Evolutionary conservation across 2,113 vertebrate genomes (phyloP).

Genomic region (Apaloderma vittatum): DNA sequence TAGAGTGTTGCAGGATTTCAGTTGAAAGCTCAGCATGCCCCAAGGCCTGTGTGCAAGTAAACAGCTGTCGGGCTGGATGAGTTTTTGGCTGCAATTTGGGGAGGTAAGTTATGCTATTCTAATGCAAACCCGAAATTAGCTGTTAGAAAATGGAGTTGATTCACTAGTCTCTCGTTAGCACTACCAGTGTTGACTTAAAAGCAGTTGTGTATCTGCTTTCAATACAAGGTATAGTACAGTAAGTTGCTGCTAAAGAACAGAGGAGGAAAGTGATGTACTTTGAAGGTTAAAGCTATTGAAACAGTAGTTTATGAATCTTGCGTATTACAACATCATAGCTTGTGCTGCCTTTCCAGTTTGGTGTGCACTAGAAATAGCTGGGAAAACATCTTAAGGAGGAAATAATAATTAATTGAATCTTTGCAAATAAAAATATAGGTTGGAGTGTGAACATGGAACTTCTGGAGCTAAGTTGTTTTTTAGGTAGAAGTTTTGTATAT

Average conservation of each 20-base stretch:
- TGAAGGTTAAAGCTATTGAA: conserved; percentile 45
- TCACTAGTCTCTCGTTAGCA: neutral
- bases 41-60: neutral
- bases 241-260: conserved; percentile 56
- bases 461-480: conserved; percentile 66
- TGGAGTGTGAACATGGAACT: conserved; percentile 47
- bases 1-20: neutral
- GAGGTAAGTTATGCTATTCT: neutral
- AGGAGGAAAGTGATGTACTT: conserved; percentile 21
- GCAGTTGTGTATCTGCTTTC: conserved; percentile 20
- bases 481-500: conserved; percentile 75
- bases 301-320: neutral
- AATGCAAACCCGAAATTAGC: neutral
- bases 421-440: conserved; percentile 24
- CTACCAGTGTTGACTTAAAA: conserved; percentile 39
- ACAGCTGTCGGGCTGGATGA: conserved; percentile 30
- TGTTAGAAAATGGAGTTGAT: conserved; percentile 27
- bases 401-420: neutral
- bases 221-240: neutral
- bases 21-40: conserved; percentile 4
- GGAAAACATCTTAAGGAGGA: conserved; percentile 7
- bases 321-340: neutral
- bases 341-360: neutral
- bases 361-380: conserved; percentile 7
- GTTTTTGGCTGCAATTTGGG: conserved; percentile 16